Conservation (phyloP, 2,113 vertebrate genomes). For the Oophaga pumilio region DNA sequence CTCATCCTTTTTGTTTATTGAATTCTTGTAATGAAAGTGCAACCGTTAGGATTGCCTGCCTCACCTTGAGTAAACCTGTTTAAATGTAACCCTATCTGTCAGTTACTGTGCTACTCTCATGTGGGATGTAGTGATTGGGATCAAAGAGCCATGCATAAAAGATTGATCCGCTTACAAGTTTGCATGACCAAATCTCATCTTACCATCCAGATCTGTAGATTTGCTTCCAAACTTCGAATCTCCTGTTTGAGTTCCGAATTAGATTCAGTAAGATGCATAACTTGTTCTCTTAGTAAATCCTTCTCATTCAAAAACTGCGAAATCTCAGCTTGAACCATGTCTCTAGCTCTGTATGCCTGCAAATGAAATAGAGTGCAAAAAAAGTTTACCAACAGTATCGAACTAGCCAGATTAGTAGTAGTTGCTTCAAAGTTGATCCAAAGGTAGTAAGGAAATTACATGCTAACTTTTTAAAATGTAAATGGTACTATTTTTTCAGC, state of each 20-base stretch:
- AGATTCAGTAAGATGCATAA: conserved; percentile 79
- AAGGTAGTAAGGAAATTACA: no score
- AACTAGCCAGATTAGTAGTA: no score
- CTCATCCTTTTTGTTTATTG: no score
- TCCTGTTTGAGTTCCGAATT: conserved; percentile 70
- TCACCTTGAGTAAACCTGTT: no score
- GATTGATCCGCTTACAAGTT: not conserved
- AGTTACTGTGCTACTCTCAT: not conserved
- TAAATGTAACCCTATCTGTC: no score
- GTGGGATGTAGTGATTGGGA: not conserved
- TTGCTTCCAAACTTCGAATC: conserved; percentile 19
- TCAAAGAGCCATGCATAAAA: not conserved
- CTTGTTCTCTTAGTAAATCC: conserved; percentile 77
- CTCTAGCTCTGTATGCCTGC: conserved; percentile 81
- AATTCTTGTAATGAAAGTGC: no score
- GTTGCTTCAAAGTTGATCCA: no score
- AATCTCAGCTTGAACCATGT: conserved; percentile 80
- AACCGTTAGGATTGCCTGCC: no score
- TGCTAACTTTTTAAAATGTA: not conserved
- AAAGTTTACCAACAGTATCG: not conserved
- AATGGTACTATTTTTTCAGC: no score
- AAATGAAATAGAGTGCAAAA: not conserved
- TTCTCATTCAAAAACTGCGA: conserved; percentile 80
- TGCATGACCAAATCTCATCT: not conserved
- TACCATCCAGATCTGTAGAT: conserved; percentile 8